Conservation (phyloP, 2,113 vertebrate species). For the Bettongia penicillata region DNA sequence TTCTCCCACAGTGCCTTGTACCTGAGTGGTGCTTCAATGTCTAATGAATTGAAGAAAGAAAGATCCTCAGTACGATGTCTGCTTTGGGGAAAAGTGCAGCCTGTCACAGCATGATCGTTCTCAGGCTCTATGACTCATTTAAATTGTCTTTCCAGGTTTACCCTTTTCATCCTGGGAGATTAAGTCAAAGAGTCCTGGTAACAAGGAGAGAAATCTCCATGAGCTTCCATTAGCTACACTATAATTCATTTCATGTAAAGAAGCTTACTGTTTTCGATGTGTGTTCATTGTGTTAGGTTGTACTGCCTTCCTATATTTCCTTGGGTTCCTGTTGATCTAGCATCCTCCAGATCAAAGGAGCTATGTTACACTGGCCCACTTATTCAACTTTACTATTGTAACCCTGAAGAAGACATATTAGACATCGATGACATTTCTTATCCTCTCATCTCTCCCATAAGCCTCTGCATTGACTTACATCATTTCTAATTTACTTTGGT, state of each 20-base stretch:
- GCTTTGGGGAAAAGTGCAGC: background rate
- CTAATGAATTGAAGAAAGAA: background rate
- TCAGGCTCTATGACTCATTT: background rate
- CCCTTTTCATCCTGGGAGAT: background rate
- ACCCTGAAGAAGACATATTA: constrained; percentile 85
- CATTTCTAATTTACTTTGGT: constrained; percentile 75
- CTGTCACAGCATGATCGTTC: background rate
- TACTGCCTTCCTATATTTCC: constrained; percentile 65
- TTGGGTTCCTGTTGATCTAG: constrained; percentile 78
- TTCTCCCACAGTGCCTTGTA: background rate
- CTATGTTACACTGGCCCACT: constrained; percentile 77
- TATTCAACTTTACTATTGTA: constrained; percentile 83
- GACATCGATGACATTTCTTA: constrained; percentile 78
- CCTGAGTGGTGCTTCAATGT: background rate
- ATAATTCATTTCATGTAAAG: background rate
- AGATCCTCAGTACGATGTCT: background rate
- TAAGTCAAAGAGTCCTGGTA: background rate
- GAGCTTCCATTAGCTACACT: background rate
- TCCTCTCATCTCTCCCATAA: constrained; percentile 80
- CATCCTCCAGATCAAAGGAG: constrained; percentile 75
- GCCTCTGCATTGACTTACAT: constrained; percentile 81
- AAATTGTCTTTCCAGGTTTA: background rate
- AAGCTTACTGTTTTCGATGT: background rate
- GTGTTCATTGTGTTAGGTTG: constrained; percentile 60
- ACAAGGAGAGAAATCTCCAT: background rate